Evolutionary conservation across 1,140 invertebrate genomes (phyloP), one percentile per base, ranked within the genome.

Genomic region (Lepidostoma basale): DNA sequence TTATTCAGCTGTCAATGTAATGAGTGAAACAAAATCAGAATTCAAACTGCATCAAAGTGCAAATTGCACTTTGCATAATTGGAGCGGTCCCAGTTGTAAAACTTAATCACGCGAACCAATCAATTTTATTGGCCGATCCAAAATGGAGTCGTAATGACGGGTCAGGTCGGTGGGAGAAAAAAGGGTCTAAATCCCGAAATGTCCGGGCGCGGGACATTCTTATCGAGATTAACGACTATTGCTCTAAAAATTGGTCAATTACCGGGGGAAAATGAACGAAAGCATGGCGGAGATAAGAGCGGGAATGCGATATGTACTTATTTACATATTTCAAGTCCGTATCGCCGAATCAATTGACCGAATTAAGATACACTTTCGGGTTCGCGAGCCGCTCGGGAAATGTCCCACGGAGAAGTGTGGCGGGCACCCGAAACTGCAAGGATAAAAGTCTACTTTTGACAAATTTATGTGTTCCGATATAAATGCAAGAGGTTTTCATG

Each of bases 31-130:
- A 45, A 62, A 62, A 65, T 47, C 39, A 59, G 18, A 63, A 65
- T 47, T 56, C 22, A 65, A 54, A 63, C 44, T 67, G 65, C 56
- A 62, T 68, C 58, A 68, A 62, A 59, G 66, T 62, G 59, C 59
- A 56, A 69, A 69, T 69, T 69, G 67, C 67, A 69, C 59, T 63
- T 40, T 63, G 30, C 62, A 40, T 65, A 69, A 69, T 69, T 69
- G 62, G 44, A 69, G 47, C 45, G 47, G 52, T 33, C 59, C 45
- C 33, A 54, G 62, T 59, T 59, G 59, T 71, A 71, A 71, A 71
- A 71, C 45, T 71, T 71, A 71, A 71, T 71, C 69, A 62, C 64
- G 64, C 58, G 26, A 64, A 64, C 65, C 63, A 67, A 70, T 70
- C 69, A 62, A 30, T 36, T 70, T 70, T 70, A 70, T 70, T 70